phyloP scores from a whole-genome alignment of 2,888 invertebrate species.

The Teinopalpus imperialis region DNA sequence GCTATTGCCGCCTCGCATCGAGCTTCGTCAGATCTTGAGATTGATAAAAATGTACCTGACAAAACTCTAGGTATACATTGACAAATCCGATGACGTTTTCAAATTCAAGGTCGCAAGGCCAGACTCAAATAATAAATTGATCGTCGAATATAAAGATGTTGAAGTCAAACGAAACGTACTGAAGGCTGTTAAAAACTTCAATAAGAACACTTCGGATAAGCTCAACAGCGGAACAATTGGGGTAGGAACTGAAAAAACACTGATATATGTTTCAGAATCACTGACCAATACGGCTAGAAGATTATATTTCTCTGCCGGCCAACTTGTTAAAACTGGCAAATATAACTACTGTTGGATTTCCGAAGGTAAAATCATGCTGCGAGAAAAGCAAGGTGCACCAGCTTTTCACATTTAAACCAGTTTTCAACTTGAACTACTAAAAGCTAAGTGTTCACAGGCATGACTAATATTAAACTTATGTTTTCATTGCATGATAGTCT shows the following conservation, averaged over 20 bases:
- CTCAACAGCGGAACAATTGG: not conserved
- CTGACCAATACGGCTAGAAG: too few relatives aligned
- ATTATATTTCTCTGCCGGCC: not conserved
- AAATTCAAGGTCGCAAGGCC: too few relatives aligned
- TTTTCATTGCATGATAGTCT: not conserved
- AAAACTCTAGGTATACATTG: too few relatives aligned
- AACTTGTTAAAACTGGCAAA: too few relatives aligned
- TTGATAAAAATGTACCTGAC: too few relatives aligned
- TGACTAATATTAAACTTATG: not conserved
- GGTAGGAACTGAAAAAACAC: not conserved
- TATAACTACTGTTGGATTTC: not conserved
- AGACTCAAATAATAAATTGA: slow-evolving; percentile 4
- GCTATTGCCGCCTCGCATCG: too few relatives aligned
- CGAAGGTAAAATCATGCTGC: not conserved
- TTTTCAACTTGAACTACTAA: too few relatives aligned
- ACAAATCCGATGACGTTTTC: too few relatives aligned
- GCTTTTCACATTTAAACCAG: not conserved
- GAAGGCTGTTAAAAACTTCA: slow-evolving; percentile 31
- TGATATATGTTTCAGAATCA: too few relatives aligned
- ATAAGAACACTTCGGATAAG: slow-evolving; percentile 32
- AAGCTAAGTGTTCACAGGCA: not conserved
- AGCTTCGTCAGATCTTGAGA: too few relatives aligned
- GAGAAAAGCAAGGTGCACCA: not conserved
- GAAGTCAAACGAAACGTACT: slow-evolving; percentile 5
- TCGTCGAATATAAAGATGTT: slow-evolving; percentile 12